Base-by-base conservation (phyloP, 2,888 invertebrate genomes). In the Asteroscopus sphinx region DNA sequence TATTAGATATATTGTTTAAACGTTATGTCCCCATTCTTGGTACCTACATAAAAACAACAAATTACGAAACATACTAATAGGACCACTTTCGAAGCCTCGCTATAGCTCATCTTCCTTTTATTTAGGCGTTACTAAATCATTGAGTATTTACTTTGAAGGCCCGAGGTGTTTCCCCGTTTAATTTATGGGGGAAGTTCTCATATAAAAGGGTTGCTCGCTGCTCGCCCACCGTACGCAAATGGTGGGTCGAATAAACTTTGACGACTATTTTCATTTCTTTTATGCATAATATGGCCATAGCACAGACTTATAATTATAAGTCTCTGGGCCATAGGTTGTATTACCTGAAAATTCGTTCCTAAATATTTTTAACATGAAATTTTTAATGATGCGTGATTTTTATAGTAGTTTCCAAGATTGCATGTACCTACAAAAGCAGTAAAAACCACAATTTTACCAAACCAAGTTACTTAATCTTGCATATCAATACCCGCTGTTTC, bases 181-280 rank as follows among this genome's bases (percentile, higher is more conserved):
- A 85, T 85, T 85, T 82, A 85, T 79, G 83, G 65, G 70, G 45
- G 64, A 85, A 85, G 73, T 85, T 85, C 76, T 70, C 79, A 62
- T 76, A 79, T 81, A 80, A 82, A 83, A 82, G 84, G 80, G 81
- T 75, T 69, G 59, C 73, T 69, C 59, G 72, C 74, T 55, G 55
- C 40, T 66, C 68, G 4, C 21, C 1, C 21, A 4, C 6, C 21
- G 68, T 70, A 73, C 73, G 73, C 80, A 69, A 79, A 78, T 69
- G 68, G 70, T 63, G 47, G 69, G 30, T 54, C 63, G 70, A 71
- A 73, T 73, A 77, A 81, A 81, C 77, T 81, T 76, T 66, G 73
- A 59, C 59, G 67, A 75, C 72, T 64, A 69, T 61, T 66, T 66
- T 61, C 76, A 71, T 77, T 82, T 59, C 67, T 64, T 73, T 64